Evolutionary conservation across 2,113 vertebrate genomes (phyloP).

Genomic region (Psittacus erithacus): DNA sequence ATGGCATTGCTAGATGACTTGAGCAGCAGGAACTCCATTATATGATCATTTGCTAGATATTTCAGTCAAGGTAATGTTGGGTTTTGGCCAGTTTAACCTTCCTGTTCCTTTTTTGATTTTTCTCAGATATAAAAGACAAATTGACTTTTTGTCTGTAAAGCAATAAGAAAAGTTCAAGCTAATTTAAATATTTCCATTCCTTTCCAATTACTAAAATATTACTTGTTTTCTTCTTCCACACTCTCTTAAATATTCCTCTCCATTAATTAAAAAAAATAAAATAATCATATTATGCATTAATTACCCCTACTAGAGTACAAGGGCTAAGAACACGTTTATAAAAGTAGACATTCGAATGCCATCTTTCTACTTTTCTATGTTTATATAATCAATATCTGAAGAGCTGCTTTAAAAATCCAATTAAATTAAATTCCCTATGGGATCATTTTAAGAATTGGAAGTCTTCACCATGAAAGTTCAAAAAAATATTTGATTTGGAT

Average conservation of each 20-base stretch:
- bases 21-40: not conserved
- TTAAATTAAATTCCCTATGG: not conserved
- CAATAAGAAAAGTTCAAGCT: not conserved
- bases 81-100: not conserved
- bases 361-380: not conserved
- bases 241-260: not conserved
- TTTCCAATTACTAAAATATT: not conserved
- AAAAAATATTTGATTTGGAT: not conserved
- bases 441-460: not conserved
- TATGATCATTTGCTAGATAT: not conserved
- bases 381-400: not conserved
- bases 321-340: accelerated
- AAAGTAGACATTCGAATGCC: not conserved
- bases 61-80: not conserved
- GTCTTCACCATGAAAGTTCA: not conserved
- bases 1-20: accelerated
- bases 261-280: not conserved
- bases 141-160: not conserved
- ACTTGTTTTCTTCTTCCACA: not conserved
- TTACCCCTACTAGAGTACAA: not conserved
- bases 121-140: not conserved
- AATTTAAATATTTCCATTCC: not conserved
- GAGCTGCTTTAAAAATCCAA: not conserved
- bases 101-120: not conserved
- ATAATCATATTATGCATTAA: not conserved